Evolutionary conservation across 2,113 vertebrate genomes (phyloP), one percentile per base, ranked within the genome.

Genomic region (Oncorhynchus tshawytscha): DNA sequence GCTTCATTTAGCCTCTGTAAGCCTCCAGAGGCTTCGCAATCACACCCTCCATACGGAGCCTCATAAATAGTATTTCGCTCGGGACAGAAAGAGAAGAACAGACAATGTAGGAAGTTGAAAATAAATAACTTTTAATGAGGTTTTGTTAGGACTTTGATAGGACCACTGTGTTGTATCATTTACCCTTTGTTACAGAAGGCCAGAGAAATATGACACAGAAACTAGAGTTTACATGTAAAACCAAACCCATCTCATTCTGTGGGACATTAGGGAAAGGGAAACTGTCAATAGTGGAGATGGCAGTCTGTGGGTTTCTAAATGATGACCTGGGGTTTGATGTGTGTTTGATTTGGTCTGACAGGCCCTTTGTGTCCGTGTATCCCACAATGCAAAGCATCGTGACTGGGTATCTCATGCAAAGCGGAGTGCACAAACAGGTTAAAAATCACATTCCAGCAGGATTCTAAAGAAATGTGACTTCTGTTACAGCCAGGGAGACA

Each of bases 391-490:
- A 71, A 54, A 80, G 60, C 80, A 60, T 80, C 77, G 34, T 85
- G 81, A 89, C 84, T 74, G 81, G 72, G 73, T 88, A 83, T 86
- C 74, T 83, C 78, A 88, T 24, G 76, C 86, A 79, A 87, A 88
- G 89, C 78, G 72, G 15, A 88, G 86, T 70, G 66, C 51, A 60
- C 45, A 22, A 78, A 45, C 39, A 81, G 79, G 72, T 87, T 86
- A 87, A 87, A 87, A 91, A 91, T 91, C 87, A 90, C 64, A 29
- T 78, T 87, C 77, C 83, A 86, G 84, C 82, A 88, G 78, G 82
- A 82, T 75, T 80, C 74, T 54, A 85, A 89, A 89, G 87, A 92
- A 90, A 91, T 86, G 81, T 88, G 83, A 81, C 88, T 87, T 81
- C 72, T 86, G 81, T 11, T 85, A 83, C 81, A 81, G 8, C 39